Base-by-base conservation (phyloP, 2,113 vertebrate species). In the Henicopernis longicauda region DNA sequence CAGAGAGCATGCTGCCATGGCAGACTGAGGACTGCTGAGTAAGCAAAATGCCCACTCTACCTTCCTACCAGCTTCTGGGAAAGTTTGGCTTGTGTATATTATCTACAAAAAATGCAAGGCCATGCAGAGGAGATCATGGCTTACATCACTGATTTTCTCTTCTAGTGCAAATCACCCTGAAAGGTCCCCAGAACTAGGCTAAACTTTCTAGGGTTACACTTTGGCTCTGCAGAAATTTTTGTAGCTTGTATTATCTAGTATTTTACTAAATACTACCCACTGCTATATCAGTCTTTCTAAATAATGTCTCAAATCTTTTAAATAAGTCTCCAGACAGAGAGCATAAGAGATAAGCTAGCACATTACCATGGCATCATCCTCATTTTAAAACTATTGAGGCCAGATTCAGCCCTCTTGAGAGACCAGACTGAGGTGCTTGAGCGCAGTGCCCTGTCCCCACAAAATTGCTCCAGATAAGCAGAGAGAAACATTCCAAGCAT, bases 1-100 rank as follows among this genome's bases (percentile, higher is more conserved):
- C 19, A 66, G 9, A 42, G 25, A 59, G 42, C 0, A 0, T 61
- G 40, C 29, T 61, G 31, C 25, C 1, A 1, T 34, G 26, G 31
- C 17, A 82, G 50, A 54, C 8, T 1, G 58, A 40, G 29, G 26
- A 82, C 17, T 17, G 18, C 36, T 20, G 20, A 54, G 34, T 65
- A 65, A 76, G 5, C 8, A 65, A 70, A 63, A 45, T 32, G 25
- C 10, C 36, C 12, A 21, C 32, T 54, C 9, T 81, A 15, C 55
- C 42, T n/a, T 81, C 55, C 38, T 40, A 23, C 12, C 9, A 40
- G 7, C 13, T 80, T 44, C 47, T 61, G 16, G 13, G 20, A 90
- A 86, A 58, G 27, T 20, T 38, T 4, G 16, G 21, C 16, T 49
- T 27, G 15, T 44, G 15, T 54, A 16, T 32, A 42, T 49, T 31